Conservation (phyloP, 2,888 invertebrate species). For the Eilema caniola region DNA sequence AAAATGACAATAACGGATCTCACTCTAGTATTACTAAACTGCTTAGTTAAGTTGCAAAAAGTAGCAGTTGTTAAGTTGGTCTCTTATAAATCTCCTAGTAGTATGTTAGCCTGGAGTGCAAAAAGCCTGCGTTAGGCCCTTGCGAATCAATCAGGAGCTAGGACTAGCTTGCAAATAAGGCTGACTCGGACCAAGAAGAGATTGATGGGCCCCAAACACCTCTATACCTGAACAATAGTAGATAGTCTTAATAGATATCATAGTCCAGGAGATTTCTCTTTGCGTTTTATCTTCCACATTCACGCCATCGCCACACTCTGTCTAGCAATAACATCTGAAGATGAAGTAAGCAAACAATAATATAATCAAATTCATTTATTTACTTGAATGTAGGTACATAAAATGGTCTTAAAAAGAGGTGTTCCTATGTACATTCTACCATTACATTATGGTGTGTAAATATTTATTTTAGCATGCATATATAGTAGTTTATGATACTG, state of each 20-base stretch:
- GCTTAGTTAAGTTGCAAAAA: too few relatives aligned
- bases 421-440: too few relatives aligned
- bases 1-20: neutral
- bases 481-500: too few relatives aligned
- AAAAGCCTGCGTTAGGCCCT: neutral
- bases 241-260: neutral
- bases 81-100: too few relatives aligned
- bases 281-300: neutral
- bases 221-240: neutral
- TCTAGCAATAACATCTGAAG: constrained; percentile 22
- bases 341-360: constrained; percentile 39
- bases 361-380: too few relatives aligned
- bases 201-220: neutral
- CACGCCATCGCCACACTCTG: neutral
- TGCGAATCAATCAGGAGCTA: neutral
- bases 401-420: too few relatives aligned
- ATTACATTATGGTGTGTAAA: too few relatives aligned
- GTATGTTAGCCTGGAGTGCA: neutral
- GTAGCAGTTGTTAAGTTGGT: too few relatives aligned
- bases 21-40: neutral
- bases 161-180: neutral
- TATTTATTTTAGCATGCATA: too few relatives aligned
- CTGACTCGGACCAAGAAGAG: neutral
- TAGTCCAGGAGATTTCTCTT: neutral
- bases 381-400: too few relatives aligned